Base-by-base conservation (phyloP, 1,140 invertebrate genomes). In the Aethina tumida region DNA sequence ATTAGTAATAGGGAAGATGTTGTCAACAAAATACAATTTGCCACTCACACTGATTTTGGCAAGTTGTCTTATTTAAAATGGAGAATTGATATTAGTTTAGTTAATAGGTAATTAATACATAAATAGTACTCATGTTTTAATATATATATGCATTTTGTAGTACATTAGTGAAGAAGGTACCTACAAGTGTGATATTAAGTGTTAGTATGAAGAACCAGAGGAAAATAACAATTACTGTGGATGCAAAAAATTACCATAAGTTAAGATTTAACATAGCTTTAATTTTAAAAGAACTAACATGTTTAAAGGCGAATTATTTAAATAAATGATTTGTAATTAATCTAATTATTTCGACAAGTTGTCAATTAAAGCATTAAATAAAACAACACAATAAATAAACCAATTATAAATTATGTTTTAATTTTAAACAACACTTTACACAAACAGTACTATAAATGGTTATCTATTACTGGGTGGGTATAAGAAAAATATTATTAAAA, bases 51-150 rank as follows among this genome's bases (percentile, higher is more conserved):
- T 12, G 34, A 45, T 37, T 50, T 52, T 41, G 24, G 38, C 20
- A 52, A 52, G 42, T 22, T 52, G 12, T 38, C 34, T 0, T 43
- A 32, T 16, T 38, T 54, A 21, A 52, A 50, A 21, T 54, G 52
- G 52, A 47, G 44, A 45, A 47, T 54, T 29, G 52, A 54, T 52
- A 50, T 54, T 7, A 54, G 52, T 43, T 45, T 54, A 41, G 34
- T 36, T 25, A 34, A 45, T 21, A 51, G 49, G 52, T 54, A 45
- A 13, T 19, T 14, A 32, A 27, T 3, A 13, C 4, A 10, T 36
- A 37, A 20, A 29, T 15, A n/a, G 33, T 5, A 19, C 2, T 27
- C 8, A 25, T 28, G 37, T 10, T 39, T 8, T 34, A 39, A 4
- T 42, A 16, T 16, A 27, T 19, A 1, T n/a, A 17, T 24, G n/a